Percentiles rank a stretch among this genome's conserved stretches.
Conservation (phyloP, 2,113 vertebrate species). For the Hippocampus mohnikei region DNA sequence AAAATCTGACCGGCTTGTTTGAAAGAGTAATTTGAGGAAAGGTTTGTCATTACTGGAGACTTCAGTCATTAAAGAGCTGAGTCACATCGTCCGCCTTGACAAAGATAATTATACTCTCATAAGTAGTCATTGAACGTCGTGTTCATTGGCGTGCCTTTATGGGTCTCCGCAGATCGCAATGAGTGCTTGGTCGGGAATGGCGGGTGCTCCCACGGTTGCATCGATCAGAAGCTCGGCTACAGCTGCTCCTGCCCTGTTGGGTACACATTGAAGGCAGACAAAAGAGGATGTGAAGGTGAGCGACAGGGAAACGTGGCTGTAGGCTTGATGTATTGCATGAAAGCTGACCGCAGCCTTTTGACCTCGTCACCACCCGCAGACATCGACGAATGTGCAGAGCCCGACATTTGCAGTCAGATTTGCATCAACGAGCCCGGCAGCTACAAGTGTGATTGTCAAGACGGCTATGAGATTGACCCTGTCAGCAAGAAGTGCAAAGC, state of each 20-base stretch:
- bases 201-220: conserved; percentile 80
- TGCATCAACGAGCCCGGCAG: conserved; percentile 81
- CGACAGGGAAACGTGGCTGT: neutral
- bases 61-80: no score
- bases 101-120: neutral
- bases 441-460: conserved; percentile 80
- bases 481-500: conserved; percentile 77
- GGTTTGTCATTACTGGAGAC: no score
- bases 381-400: conserved; percentile 78
- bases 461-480: conserved; percentile 77
- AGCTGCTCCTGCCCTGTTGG: conserved; percentile 80
- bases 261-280: conserved; percentile 67
- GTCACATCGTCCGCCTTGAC: no score
- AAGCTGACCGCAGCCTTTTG: neutral
- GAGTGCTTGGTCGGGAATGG: conserved; percentile 78
- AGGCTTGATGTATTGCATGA: neutral
- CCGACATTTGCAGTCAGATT: conserved; percentile 78
- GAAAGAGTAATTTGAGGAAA: neutral
- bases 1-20: conserved; percentile 27
- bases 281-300: conserved; percentile 78
- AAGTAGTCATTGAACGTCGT: neutral
- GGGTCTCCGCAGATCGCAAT: conserved; percentile 66
- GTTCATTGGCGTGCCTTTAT: neutral
- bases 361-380: conserved; percentile 62
- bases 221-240: conserved; percentile 76